Conservation (phyloP, 2,113 vertebrate genomes). For the Octodon degus region DNA sequence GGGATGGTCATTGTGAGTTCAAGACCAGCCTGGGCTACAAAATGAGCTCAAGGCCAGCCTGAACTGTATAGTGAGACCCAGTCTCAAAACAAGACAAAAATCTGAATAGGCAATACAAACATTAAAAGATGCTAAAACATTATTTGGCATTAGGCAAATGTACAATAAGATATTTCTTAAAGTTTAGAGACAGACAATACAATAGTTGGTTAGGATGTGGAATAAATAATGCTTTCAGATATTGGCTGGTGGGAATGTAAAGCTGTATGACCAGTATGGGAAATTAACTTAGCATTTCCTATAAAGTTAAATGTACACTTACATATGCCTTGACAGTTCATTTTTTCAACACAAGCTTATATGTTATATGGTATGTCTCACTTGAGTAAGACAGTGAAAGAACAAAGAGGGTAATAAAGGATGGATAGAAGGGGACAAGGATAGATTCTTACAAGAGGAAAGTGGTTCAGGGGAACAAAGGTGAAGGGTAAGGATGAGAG, state of each 20-base stretch:
- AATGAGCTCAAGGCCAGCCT: no score
- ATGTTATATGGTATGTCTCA: neutral
- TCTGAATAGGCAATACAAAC: neutral
- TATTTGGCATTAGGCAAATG: neutral
- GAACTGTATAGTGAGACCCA: no score
- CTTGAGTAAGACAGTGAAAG: neutral
- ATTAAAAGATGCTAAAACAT: constrained; percentile 5
- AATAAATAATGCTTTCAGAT: neutral
- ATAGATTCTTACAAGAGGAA: neutral
- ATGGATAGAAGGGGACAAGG: neutral
- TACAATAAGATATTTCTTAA: neutral
- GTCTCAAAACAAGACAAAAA: neutral
- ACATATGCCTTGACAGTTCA: neutral
- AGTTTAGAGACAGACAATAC: neutral
- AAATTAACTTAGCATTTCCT: constrained; percentile 23
- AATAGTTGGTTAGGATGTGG: neutral
- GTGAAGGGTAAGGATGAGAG: neutral
- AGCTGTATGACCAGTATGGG: neutral
- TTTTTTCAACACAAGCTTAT: neutral
- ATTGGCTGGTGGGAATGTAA: neutral
- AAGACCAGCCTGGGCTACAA: no score
- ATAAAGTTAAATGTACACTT: neutral
- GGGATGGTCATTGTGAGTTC: no score
- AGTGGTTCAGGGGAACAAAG: neutral
- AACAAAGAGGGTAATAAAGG: neutral